A percentile compares a stretch with the other conserved stretches of the same genome.
These are phyloP conservation scores for Pseudomugil tenellus DNA, from an alignment of 2,797 vertebrate genomes.

Conservation along the genomic window DNA sequence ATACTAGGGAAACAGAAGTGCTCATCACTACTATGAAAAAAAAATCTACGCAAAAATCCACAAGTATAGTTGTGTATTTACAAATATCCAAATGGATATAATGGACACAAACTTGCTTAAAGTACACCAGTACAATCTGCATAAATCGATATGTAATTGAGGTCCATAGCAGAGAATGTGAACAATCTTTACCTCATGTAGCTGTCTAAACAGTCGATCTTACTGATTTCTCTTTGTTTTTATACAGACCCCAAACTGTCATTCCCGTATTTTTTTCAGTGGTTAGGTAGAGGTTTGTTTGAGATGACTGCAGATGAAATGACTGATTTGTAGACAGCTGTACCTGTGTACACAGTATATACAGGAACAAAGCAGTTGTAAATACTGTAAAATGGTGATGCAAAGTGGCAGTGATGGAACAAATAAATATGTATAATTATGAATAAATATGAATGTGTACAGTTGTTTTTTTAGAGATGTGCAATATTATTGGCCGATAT, in stretches of 20 bases:
- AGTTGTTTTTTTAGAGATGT: too few relatives aligned
- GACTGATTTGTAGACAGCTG: background rate
- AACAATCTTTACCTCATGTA: too few relatives aligned
- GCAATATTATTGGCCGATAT: too few relatives aligned
- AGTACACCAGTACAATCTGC: background rate
- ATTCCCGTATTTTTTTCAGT: background rate
- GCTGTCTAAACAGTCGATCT: background rate
- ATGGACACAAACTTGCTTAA: background rate
- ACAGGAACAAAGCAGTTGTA: too few relatives aligned
- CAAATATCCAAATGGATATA: background rate
- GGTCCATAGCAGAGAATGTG: conserved; percentile 22
- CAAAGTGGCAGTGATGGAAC: too few relatives aligned
- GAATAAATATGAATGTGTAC: too few relatives aligned
- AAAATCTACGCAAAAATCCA: background rate
- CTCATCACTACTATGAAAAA: background rate
- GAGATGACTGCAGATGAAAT: background rate
- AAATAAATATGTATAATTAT: too few relatives aligned
- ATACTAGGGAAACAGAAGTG: conserved; percentile 3
- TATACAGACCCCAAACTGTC: background rate
- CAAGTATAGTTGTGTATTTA: background rate
- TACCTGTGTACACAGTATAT: too few relatives aligned
- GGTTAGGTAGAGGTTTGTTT: background rate
- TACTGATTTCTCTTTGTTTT: background rate
- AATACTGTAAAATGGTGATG: too few relatives aligned
- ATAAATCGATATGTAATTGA: conserved; percentile 1